phyloP scores from a whole-genome alignment of 2,113 vertebrate species.

The Gila orcuttii region DNA sequence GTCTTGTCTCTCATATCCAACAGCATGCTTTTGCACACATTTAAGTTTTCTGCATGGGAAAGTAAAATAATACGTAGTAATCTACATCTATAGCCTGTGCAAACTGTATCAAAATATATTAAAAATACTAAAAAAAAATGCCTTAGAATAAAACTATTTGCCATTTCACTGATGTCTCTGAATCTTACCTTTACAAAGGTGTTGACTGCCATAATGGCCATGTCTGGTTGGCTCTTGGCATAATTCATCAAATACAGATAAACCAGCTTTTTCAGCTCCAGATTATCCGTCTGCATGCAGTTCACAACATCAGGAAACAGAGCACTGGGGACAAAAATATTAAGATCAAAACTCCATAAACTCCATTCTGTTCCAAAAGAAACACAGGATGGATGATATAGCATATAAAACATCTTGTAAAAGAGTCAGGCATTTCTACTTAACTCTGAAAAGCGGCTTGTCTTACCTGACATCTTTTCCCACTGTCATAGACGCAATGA shows the following conservation, averaged over 20 bases:
- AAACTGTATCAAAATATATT: background rate
- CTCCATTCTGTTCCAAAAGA: background rate
- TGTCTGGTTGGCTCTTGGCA: constrained; percentile 98
- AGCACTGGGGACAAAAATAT: constrained; percentile 74
- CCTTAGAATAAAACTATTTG: background rate
- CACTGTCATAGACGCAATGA: constrained; percentile 98
- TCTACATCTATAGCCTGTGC: background rate
- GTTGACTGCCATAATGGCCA: constrained; percentile 99
- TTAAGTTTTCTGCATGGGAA: background rate
- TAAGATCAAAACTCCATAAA: background rate
- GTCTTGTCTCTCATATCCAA: too few species aligned
- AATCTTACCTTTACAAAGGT: constrained; percentile 93
- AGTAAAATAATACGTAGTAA: background rate
- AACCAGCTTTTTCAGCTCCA: constrained; percentile 98
- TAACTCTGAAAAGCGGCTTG: too few species aligned
- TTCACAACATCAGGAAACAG: constrained; percentile 98
- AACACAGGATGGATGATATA: background rate
- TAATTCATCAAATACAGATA: constrained; percentile 99
- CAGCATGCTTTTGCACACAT: background rate
- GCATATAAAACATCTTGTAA: background rate
- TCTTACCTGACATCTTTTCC: constrained; percentile 96
- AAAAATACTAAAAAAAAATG: background rate
- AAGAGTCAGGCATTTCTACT: background rate
- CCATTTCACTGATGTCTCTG: background rate
- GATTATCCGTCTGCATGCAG: constrained; percentile 99